Evolutionary conservation across 23 tunicate species (phyloP), one percentile per base, ranked within the genome.

Genomic region (Trididemnum miniatum): DNA sequence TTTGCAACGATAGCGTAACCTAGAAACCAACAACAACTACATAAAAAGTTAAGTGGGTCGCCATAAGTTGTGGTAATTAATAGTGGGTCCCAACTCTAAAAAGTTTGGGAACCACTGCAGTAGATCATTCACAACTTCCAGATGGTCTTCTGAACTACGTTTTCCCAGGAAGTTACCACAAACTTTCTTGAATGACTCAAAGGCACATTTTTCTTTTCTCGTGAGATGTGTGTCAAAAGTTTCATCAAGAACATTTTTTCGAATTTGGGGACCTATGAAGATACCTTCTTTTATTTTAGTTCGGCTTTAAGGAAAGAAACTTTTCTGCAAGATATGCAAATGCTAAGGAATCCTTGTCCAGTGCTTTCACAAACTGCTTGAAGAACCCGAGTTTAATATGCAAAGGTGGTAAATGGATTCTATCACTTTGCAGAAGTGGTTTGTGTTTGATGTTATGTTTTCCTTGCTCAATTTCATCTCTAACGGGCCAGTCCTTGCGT

Each of bases 381-480:
- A 62, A 62, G 25, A 62, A 62, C 15, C 67, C 67, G 26, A 62
- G 67, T 62, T 62, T 62, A 62, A 62, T 62, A 62, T 62, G 67
- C 67, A 62, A 62, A 62, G 67, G 67, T 62, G 67, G 67, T 62
- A 62, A 62, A 62, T 62, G 67, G 26, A 62, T 62, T 62, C 26
- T 62, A 62, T 62, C 67, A 62, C 67, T 62, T 62, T 62, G 67
- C 67, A 62, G 67, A 62, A 62, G 67, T 62, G 67, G 67, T 62
- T 62, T 62, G 3, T 62, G 67, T n/a, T 62, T 62, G 67, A 62
- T 62, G 67, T 62, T 62, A 62, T 62, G 67, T 62, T 62, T 62
- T 62, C 67, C 67, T 62, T 62, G 67, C 67, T 62, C 67, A 62
- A 62, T 62, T 62, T 62, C 67, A 62, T 62, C 67, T 62, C 67